Conservation (phyloP, 2,888 invertebrate genomes). For the Perdita meconis region DNA sequence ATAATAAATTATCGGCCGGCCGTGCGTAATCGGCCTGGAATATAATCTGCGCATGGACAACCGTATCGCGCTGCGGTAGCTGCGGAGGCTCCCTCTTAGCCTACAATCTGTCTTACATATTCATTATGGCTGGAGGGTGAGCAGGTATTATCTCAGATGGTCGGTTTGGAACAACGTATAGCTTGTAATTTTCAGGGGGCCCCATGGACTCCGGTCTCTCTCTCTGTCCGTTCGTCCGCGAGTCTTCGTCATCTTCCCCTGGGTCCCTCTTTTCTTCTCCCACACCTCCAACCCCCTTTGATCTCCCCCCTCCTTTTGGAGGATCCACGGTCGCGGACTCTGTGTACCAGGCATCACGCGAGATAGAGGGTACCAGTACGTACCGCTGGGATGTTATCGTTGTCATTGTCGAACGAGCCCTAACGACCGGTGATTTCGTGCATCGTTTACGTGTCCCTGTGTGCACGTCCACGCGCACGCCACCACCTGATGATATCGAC, state of each 20-base stretch:
- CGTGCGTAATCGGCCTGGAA: slow-evolving; percentile 75
- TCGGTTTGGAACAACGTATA: slow-evolving; percentile 83
- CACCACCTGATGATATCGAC: slow-evolving; percentile 69
- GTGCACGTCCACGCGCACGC: slow-evolving; percentile 49
- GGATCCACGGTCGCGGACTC: neutral
- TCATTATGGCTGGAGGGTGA: slow-evolving; percentile 84
- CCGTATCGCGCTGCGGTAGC: slow-evolving; percentile 84
- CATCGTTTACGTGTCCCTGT: slow-evolving; percentile 41
- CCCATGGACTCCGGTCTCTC: slow-evolving; percentile 62
- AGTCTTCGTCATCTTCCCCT: slow-evolving; percentile 27
- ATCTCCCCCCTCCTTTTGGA: neutral
- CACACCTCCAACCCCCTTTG: slow-evolving; percentile 39
- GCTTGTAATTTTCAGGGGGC: slow-evolving; percentile 84
- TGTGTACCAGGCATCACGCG: slow-evolving; percentile 2
- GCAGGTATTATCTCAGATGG: slow-evolving; percentile 84
- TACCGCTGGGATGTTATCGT: slow-evolving; percentile 24
- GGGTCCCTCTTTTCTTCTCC: slow-evolving; percentile 23
- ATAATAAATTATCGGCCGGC: slow-evolving; percentile 80
- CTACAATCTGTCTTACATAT: slow-evolving; percentile 85
- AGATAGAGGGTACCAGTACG: neutral
- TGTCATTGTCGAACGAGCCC: slow-evolving; percentile 50
- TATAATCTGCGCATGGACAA: slow-evolving; percentile 82
- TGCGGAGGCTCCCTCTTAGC: slow-evolving; percentile 82
- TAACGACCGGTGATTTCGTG: slow-evolving; percentile 72
- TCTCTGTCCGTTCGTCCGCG: slow-evolving; percentile 58